Evolutionary conservation across 2,888 invertebrate species (phyloP), one percentile per base, ranked within the genome.

Genomic region (Cerastis rubricosa): DNA sequence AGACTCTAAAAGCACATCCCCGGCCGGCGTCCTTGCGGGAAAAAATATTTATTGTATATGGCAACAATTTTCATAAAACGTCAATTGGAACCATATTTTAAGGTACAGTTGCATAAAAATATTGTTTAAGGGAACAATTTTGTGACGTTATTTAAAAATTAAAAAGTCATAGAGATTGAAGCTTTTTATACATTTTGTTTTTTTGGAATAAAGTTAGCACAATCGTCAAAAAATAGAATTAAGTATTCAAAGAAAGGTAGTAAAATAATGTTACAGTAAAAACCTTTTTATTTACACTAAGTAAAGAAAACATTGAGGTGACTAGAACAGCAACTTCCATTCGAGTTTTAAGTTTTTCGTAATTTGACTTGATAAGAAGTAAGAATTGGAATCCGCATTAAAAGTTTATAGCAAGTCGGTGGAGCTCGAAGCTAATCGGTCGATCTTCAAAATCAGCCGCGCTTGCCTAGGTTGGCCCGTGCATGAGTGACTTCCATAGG

Each of bases 1-100:
- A 85, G 92, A 90, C 87, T 95, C 94, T 92, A 96, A 94, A 94
- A 96, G 96, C 93, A 96, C 96, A 94, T 94, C 96, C 86, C 96
- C 96, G 79, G 95, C 96, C 86, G 95, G 94, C 87, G 95, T 95
- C 96, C 96, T 96, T 95, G 90, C 87, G 83, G 90, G 91, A 90
- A 94, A 92, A 91, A 87, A 88, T 83, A 83, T 85, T 78, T 80
- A 83, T 88, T 83, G 77, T 86, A 71, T 74, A 86, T 74, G 83
- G 81, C 69, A 85, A 88, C 72, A 81, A 75, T 81, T 80, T 77
- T 29, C 65, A 70, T 1, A 70, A 80, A 64, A 59, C 8, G 7
- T 43, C 35, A 64, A 45, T 14, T 43, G 2, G 7, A 61, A 61
- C 45, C 65, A 73, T 47, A 71, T 78, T 82, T 74, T 68, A 68